Percentiles rank a stretch among this genome's conserved stretches.
Evolutionary conservation across 1,140 invertebrate species (phyloP).

Genomic region (Drosophila simulans): DNA sequence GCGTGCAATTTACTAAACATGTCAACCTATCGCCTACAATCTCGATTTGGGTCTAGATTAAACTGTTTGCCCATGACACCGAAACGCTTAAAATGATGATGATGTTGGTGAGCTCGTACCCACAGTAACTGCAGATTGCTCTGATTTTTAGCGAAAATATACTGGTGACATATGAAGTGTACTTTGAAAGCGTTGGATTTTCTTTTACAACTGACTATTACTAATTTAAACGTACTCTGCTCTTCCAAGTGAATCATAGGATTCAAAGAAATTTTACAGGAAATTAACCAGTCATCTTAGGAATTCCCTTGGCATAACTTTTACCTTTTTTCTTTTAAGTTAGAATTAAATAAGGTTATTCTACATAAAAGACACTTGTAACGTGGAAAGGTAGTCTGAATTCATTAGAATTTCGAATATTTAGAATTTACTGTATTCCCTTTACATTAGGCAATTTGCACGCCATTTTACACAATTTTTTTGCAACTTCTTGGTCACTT

Average conservation of each 20-base stretch:
- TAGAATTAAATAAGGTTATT: too few species aligned
- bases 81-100: conserved; percentile 15
- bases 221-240: background rate
- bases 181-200: background rate
- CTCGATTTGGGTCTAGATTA: conserved; percentile 33
- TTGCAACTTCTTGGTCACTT: too few species aligned
- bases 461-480: too few species aligned
- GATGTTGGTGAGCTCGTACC: background rate
- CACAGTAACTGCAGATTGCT: too few species aligned
- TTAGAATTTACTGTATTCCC: too few species aligned
- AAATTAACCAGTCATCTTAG: background rate
- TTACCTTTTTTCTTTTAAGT: too few species aligned
- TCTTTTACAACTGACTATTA: background rate
- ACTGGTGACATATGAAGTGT: too few species aligned
- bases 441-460: too few species aligned
- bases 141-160: too few species aligned
- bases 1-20: conserved; percentile 36
- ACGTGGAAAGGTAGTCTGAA: too few species aligned
- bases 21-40: conserved; percentile 17
- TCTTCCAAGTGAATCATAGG: background rate
- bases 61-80: conserved; percentile 17
- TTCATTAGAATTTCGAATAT: too few species aligned
- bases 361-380: too few species aligned
- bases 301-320: background rate
- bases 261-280: background rate